A percentile compares a stretch with the other conserved stretches of the same genome.
Evolutionary conservation across 2,797 vertebrate species (phyloP).

Genomic region (Gambusia yucatana): DNA sequence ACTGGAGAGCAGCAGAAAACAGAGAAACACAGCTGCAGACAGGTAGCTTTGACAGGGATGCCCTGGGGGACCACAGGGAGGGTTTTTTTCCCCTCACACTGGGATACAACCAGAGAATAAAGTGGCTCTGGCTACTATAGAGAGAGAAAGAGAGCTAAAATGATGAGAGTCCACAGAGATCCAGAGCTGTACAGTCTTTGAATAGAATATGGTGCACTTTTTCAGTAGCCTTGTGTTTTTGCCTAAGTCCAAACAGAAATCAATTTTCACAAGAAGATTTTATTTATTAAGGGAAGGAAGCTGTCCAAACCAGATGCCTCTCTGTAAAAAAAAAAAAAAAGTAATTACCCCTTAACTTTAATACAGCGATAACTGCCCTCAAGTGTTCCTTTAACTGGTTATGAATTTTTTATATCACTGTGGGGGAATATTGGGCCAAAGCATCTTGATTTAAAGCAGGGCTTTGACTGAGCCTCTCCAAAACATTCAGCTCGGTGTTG

Average conservation of each 20-base stretch:
- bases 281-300: background rate
- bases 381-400: background rate
- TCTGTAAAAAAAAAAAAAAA: background rate
- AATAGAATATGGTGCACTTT: background rate
- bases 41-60: slow-evolving; percentile 70
- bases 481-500: background rate
- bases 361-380: background rate
- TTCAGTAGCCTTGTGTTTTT: background rate
- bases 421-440: background rate
- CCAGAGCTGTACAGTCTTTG: slow-evolving; percentile 5
- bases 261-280: background rate
- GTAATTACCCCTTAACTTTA: background rate
- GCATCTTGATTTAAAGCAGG: background rate
- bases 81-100: slow-evolving; percentile 39
- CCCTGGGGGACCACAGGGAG: slow-evolving; percentile 50
- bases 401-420: background rate
- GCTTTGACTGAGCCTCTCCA: background rate
- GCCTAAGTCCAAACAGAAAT: background rate
- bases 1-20: slow-evolving; percentile 61
- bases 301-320: background rate
- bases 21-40: slow-evolving; percentile 63
- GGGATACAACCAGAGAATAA: slow-evolving; percentile 51
- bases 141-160: background rate
- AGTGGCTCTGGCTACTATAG: slow-evolving; percentile 8
- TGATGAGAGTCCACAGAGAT: background rate